phyloP scores from a whole-genome alignment of 2,797 vertebrate species.

The Gymnoscopelus braueri region DNA sequence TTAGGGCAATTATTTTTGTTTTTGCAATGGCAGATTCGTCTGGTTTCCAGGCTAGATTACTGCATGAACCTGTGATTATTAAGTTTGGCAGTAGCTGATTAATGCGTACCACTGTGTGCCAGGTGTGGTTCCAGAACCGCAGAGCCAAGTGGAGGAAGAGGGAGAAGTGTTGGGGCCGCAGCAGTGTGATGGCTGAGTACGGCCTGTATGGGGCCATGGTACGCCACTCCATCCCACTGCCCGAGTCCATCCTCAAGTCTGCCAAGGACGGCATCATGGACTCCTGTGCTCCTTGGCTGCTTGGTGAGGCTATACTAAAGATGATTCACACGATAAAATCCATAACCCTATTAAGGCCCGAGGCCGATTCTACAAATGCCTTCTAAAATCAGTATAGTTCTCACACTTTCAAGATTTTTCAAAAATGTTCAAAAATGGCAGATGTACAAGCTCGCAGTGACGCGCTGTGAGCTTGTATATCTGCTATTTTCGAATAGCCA shows the following conservation, averaged over 20 bases:
- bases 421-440: too few relatives aligned
- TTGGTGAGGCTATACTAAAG: slow-evolving; percentile 79
- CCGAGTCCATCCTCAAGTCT: slow-evolving; percentile 98
- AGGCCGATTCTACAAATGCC: too few relatives aligned
- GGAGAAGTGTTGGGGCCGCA: slow-evolving; percentile 98
- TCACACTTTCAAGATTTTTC: too few relatives aligned
- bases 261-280: slow-evolving; percentile 99
- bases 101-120: neutral
- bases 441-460: too few relatives aligned
- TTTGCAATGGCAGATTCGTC: too few relatives aligned
- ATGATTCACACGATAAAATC: neutral
- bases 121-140: slow-evolving; percentile 99
- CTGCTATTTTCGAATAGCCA: too few relatives aligned
- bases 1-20: too few relatives aligned
- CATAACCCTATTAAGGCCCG: too few relatives aligned
- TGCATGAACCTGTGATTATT: too few relatives aligned
- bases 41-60: too few relatives aligned
- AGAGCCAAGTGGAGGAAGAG: slow-evolving; percentile 98
- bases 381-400: too few relatives aligned
- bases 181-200: slow-evolving; percentile 98
- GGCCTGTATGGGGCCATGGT: slow-evolving; percentile 99
- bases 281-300: slow-evolving; percentile 97
- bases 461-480: too few relatives aligned
- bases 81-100: neutral
- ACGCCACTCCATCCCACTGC: slow-evolving; percentile 96